Evolutionary conservation across 2,797 vertebrate genomes (phyloP).

Genomic region (Discoglossus pictus): DNA sequence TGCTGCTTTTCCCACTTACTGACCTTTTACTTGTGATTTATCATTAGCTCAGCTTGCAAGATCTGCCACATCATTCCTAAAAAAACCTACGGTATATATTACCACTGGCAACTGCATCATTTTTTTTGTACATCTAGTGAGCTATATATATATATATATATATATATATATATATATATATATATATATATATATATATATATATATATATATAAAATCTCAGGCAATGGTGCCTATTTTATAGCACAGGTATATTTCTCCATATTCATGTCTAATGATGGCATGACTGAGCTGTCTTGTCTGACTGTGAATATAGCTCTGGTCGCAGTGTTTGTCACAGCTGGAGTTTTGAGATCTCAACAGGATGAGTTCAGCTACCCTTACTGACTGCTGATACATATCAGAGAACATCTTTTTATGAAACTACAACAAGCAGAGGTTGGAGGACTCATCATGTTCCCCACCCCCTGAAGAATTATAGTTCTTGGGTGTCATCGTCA

Average conservation of each 20-base stretch:
- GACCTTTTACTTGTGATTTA: slow-evolving; percentile 48
- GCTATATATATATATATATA: no score
- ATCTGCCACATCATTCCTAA: slow-evolving; percentile 43
- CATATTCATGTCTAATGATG: no score
- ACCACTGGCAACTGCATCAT: slow-evolving; percentile 23
- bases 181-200: no score
- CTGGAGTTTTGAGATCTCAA: slow-evolving; percentile 3
- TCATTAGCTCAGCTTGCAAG: slow-evolving; percentile 22
- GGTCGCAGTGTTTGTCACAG: slow-evolving; percentile 25
- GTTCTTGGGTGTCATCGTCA: no score
- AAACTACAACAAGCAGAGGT: slow-evolving; percentile 26
- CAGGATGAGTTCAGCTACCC: slow-evolving; percentile 27
- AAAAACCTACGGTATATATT: slow-evolving; percentile 39
- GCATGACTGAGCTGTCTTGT: slow-evolving; percentile 5
- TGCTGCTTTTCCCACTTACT: slow-evolving; percentile 19
- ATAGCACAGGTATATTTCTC: neutral
- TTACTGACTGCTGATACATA: slow-evolving; percentile 26
- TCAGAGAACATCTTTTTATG: slow-evolving; percentile 19
- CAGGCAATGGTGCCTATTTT: no score
- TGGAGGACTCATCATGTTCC: slow-evolving; percentile 9
- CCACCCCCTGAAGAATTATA: neutral
- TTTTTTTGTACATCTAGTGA: no score
- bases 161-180: no score
- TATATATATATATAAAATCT: no score
- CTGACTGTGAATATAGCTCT: slow-evolving; percentile 21